These are phyloP conservation scores for Melanchra persicariae DNA, from an alignment of 2,888 invertebrate species.

Conservation along the genomic window DNA sequence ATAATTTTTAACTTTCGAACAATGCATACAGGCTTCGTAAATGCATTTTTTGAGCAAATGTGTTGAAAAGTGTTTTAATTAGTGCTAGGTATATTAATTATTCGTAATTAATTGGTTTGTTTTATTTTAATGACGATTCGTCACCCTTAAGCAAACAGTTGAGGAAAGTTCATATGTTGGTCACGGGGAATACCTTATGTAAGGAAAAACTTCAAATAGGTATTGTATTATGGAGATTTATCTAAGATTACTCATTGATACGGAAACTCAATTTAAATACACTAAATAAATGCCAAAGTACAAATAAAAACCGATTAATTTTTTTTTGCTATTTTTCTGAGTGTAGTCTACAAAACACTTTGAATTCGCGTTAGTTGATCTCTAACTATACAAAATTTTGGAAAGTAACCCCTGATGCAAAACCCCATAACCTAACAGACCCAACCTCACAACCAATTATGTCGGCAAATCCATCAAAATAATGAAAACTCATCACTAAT, in stretches of 20 bases:
- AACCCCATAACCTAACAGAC: background rate
- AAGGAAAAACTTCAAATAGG: conserved; percentile 36
- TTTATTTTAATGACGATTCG: conserved; percentile 23
- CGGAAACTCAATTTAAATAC: background rate
- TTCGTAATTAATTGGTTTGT: conserved; percentile 26
- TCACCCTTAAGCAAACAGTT: conserved; percentile 22
- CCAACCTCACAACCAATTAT: conserved; percentile 39
- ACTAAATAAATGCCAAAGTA: background rate
- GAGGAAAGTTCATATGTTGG: conserved; percentile 45
- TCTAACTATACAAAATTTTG: background rate
- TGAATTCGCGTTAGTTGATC: background rate
- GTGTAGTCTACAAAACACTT: too few relatives aligned
- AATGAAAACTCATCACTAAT: conserved; percentile 60
- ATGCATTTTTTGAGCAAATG: too few relatives aligned
- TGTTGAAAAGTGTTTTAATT: conserved; percentile 29
- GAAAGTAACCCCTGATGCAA: background rate
- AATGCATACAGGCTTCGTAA: too few relatives aligned
- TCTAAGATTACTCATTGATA: conserved; percentile 34
- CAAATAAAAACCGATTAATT: too few relatives aligned
- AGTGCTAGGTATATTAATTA: background rate
- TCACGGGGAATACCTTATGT: conserved; percentile 45
- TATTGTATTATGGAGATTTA: background rate
- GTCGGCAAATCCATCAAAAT: conserved; percentile 47
- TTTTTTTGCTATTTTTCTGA: background rate
- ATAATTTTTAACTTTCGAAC: too few relatives aligned